Evolutionary conservation across 2,113 vertebrate species (phyloP).

Genomic region (Acrocephalus arundinaceus): DNA sequence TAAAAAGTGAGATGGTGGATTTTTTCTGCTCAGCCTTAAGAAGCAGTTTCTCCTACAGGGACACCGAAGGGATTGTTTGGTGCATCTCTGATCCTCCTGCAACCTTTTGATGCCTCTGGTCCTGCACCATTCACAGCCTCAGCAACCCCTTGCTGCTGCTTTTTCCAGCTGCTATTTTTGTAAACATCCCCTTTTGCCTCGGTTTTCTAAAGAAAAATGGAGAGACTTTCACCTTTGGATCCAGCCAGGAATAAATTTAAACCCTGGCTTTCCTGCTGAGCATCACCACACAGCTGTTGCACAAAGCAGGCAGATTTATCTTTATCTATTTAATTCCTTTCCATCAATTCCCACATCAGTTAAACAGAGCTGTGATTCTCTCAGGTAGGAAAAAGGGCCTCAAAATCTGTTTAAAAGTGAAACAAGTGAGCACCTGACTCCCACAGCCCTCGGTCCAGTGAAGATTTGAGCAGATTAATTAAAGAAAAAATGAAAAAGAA

Average conservation of each 20-base stretch:
- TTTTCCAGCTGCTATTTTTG: background rate
- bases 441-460: accelerated
- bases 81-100: background rate
- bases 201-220: background rate
- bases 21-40: background rate
- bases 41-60: background rate
- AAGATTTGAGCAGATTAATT: background rate
- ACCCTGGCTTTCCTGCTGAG: background rate
- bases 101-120: background rate
- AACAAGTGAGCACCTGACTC: background rate
- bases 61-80: background rate
- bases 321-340: background rate
- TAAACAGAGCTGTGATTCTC: background rate
- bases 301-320: background rate
- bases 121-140: background rate
- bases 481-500: background rate
- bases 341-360: background rate
- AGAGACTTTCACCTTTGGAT: background rate
- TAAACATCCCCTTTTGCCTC: background rate
- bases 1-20: background rate
- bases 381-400: background rate
- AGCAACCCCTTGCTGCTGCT: background rate
- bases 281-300: background rate
- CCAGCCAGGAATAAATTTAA: background rate
- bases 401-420: background rate